Evolutionary conservation across 2,888 invertebrate genomes (phyloP).

Genomic region (Cremastobaeus sp.): DNA sequence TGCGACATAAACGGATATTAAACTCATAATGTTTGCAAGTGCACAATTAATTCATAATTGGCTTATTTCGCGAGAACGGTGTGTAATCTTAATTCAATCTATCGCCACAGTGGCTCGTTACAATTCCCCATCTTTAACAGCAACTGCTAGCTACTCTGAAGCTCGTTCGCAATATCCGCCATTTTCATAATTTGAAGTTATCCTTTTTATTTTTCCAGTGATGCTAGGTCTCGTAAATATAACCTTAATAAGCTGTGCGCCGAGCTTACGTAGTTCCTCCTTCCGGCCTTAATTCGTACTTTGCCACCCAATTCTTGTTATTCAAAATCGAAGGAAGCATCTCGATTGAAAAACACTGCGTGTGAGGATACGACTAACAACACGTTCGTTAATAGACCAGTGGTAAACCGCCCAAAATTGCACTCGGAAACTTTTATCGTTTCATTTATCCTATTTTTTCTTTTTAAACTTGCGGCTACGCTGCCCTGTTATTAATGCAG

Average conservation of each 20-base stretch:
- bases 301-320: slow-evolving; percentile 53
- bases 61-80: slow-evolving; percentile 74
- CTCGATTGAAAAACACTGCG: slow-evolving; percentile 42
- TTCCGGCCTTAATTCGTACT: slow-evolving; percentile 62
- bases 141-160: slow-evolving; percentile 61
- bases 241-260: slow-evolving; percentile 67
- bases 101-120: slow-evolving; percentile 75
- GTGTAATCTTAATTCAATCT: slow-evolving; percentile 78
- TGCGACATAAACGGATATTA: slow-evolving; percentile 77
- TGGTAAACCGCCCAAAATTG: slow-evolving; percentile 48
- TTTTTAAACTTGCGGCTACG: slow-evolving; percentile 30
- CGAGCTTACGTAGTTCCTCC: slow-evolving; percentile 60
- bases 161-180: slow-evolving; percentile 61
- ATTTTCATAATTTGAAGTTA: slow-evolving; percentile 68
- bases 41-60: slow-evolving; percentile 78
- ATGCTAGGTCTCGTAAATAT: slow-evolving; percentile 66
- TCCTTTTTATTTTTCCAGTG: slow-evolving; percentile 62
- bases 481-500: slow-evolving; percentile 61
- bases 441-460: slow-evolving; percentile 29
- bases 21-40: slow-evolving; percentile 74
- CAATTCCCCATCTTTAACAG: slow-evolving; percentile 66
- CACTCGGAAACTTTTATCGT: slow-evolving; percentile 24
- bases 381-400: slow-evolving; percentile 55
- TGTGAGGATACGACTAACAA: slow-evolving; percentile 40
- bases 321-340: slow-evolving; percentile 54